Conservation (phyloP, 2,113 vertebrate genomes). For the Hemiscyllium ocellatum region DNA sequence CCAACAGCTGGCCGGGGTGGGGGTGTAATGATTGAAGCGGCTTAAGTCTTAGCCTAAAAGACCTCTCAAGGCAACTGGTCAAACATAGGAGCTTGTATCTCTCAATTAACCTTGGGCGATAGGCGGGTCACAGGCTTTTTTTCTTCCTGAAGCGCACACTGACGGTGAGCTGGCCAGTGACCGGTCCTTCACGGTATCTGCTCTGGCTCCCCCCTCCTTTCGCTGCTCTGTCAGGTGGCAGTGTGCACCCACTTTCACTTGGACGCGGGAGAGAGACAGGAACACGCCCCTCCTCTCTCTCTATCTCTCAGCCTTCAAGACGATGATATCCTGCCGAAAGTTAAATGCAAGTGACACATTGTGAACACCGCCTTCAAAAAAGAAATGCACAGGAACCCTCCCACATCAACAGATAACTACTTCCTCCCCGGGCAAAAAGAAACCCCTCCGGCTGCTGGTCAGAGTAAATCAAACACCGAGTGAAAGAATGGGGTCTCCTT, state of each 20-base stretch:
- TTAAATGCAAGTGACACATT: background rate
- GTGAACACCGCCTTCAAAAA: background rate
- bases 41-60: background rate
- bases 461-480: background rate
- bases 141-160: background rate
- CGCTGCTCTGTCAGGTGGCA: background rate
- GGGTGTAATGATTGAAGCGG: too few species aligned
- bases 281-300: background rate
- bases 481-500: background rate
- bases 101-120: slow-evolving; percentile 10
- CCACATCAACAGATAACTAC: background rate
- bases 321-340: background rate
- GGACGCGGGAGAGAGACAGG: background rate
- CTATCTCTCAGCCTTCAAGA: background rate
- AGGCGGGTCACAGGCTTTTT: background rate
- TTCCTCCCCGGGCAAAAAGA: background rate
- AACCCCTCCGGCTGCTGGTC: background rate
- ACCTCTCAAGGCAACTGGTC: background rate
- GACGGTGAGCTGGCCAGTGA: too few species aligned
- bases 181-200: background rate
- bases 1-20: background rate
- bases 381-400: background rate
- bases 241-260: background rate
- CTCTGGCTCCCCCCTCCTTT: background rate
- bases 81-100: background rate